Evolutionary conservation across 2,888 invertebrate genomes (phyloP).

Genomic region (Cephus runcator): DNA sequence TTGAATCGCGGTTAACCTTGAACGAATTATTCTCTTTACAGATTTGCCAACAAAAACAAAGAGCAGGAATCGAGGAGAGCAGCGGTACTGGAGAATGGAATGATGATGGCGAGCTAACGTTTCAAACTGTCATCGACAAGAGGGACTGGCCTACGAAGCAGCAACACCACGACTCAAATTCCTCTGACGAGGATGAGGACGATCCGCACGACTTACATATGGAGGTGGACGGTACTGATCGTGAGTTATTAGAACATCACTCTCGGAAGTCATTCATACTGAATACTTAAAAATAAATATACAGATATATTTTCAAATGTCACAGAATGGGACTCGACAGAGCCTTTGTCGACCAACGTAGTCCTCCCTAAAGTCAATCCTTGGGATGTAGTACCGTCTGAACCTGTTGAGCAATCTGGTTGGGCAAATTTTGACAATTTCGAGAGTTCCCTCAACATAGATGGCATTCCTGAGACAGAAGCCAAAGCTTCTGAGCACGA

Average conservation of each 20-base stretch:
- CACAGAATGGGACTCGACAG: constrained; percentile 50
- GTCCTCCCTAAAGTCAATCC: constrained; percentile 48
- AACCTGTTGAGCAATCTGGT: constrained; percentile 50
- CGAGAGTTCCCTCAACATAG: constrained; percentile 44
- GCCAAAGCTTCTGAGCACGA: constrained; percentile 26
- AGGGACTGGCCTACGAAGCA: constrained; percentile 58
- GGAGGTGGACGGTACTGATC: constrained; percentile 66
- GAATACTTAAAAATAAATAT: background rate
- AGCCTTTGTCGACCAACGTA: constrained; percentile 33
- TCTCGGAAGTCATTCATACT: background rate
- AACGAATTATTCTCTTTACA: constrained; percentile 19
- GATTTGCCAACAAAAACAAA: constrained; percentile 57
- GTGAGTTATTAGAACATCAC: constrained; percentile 55
- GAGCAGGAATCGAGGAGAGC: constrained; percentile 50
- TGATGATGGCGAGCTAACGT: constrained; percentile 66
- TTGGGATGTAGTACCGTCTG: constrained; percentile 48
- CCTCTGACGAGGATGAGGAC: constrained; percentile 68
- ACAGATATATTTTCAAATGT: constrained; percentile 2
- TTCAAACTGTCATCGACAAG: constrained; percentile 67
- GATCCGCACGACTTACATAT: constrained; percentile 60
- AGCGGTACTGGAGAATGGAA: constrained; percentile 62
- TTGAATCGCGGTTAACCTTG: background rate
- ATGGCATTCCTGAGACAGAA: constrained; percentile 26
- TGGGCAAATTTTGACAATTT: constrained; percentile 63
- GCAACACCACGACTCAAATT: constrained; percentile 57